A percentile compares a stretch with the other conserved stretches of the same genome.
Conservation (phyloP, 2,113 vertebrate species). For the Heterochromis multidens region DNA sequence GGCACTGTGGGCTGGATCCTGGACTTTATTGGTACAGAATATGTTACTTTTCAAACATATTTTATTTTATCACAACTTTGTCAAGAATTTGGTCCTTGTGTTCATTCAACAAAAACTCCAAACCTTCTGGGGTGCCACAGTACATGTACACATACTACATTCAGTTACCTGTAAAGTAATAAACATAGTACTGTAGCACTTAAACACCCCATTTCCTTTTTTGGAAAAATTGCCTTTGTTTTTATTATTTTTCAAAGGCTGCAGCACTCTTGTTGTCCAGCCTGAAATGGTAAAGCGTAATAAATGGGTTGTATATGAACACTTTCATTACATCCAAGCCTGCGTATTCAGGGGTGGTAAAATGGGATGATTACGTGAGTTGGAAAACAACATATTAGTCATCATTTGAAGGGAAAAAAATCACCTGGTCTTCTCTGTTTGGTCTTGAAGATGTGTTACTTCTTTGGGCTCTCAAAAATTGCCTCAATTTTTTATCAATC, state of each 20-base stretch:
- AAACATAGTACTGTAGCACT: neutral
- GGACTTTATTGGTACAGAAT: slow-evolving; percentile 88
- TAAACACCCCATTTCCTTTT: slow-evolving; percentile 23
- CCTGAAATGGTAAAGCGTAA: slow-evolving; percentile 41
- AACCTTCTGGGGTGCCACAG: neutral
- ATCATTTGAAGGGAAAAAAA: slow-evolving; percentile 53
- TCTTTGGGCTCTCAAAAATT: slow-evolving; percentile 73
- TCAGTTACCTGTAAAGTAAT: neutral
- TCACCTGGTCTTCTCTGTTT: slow-evolving; percentile 57
- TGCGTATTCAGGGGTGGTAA: slow-evolving; percentile 53
- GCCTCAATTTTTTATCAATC: slow-evolving; percentile 81
- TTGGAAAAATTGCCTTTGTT: slow-evolving; percentile 31
- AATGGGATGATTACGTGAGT: slow-evolving; percentile 72
- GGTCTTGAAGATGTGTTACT: slow-evolving; percentile 58
- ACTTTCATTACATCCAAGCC: slow-evolving; percentile 61
- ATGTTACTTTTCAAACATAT: neutral
- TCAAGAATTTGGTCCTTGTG: neutral
- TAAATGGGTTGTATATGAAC: slow-evolving; percentile 58
- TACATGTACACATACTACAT: neutral
- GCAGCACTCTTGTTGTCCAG: slow-evolving; percentile 13
- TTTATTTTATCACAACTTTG: neutral
- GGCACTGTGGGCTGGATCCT: slow-evolving; percentile 96
- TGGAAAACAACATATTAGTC: slow-evolving; percentile 72
- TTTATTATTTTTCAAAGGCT: slow-evolving; percentile 39
- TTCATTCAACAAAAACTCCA: neutral